phyloP scores from a whole-genome alignment of 1,140 invertebrate genomes.

The Homalodisca vitripennis region DNA sequence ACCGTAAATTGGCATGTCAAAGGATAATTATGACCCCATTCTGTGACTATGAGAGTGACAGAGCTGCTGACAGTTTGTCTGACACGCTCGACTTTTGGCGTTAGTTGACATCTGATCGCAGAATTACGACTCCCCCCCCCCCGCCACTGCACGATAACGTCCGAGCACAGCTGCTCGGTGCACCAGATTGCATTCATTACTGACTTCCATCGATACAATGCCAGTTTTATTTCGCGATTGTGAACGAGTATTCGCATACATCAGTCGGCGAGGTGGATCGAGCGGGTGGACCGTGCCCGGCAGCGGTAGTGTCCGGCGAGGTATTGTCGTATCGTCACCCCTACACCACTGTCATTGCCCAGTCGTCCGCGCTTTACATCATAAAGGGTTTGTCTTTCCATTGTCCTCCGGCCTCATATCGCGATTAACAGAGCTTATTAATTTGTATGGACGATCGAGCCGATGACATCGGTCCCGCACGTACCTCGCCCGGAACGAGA shows the following conservation, averaged over 20 bases:
- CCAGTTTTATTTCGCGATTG: too few relatives aligned
- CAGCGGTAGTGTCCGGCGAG: not conserved
- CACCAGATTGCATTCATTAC: too few relatives aligned
- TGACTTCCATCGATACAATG: too few relatives aligned
- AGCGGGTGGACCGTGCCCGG: not conserved
- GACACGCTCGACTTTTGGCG: too few relatives aligned
- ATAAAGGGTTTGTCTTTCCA: conserved; percentile 6
- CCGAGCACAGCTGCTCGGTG: too few relatives aligned
- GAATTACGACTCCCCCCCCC: too few relatives aligned
- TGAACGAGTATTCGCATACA: conserved; percentile 4
- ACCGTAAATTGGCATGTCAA: too few relatives aligned
- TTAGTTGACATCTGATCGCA: too few relatives aligned
- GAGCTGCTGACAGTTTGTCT: too few relatives aligned
- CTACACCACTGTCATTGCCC: not conserved
- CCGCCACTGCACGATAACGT: too few relatives aligned
- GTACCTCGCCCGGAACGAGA: not conserved
- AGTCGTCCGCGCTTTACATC: not conserved
- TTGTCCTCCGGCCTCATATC: not conserved
- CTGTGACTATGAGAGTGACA: too few relatives aligned
- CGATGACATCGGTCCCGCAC: not conserved
- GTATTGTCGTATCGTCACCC: not conserved
- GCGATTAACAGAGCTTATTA: not conserved
- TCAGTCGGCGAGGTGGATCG: conserved; percentile 5
- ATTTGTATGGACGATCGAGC: not conserved
- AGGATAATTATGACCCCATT: too few relatives aligned